Percentiles rank a stretch among this genome's conserved stretches.
Conservation (phyloP, 2,113 vertebrate species). For the Zapornia atra region DNA sequence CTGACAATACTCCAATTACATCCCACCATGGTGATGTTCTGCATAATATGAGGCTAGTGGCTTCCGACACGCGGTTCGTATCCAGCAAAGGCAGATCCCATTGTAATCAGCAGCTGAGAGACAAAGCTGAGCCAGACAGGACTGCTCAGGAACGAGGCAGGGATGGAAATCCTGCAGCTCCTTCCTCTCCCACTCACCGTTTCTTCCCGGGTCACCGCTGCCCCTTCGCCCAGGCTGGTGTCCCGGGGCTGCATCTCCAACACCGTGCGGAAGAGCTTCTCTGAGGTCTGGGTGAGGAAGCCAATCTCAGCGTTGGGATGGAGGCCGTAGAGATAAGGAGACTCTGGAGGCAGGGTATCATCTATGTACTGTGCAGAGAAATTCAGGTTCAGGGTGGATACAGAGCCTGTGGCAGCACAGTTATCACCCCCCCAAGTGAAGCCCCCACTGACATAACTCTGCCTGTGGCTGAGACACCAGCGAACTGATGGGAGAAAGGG, state of each 20-base stretch:
- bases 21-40: not conserved
- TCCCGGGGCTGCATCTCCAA: constrained; percentile 92
- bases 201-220: constrained; percentile 78
- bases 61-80: not conserved
- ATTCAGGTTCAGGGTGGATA: not conserved
- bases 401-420: accelerated
- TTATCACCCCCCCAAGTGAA: not conserved
- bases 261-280: constrained; percentile 87
- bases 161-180: not conserved
- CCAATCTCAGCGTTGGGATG: constrained; percentile 96
- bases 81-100: not conserved
- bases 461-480: not conserved
- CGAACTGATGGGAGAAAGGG: not conserved
- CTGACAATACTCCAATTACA: not conserved
- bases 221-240: constrained; percentile 70
- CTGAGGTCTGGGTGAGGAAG: constrained; percentile 90
- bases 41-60: not conserved
- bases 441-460: not conserved
- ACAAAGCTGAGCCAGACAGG: not conserved
- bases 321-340: constrained; percentile 91
- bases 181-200: constrained; percentile 74
- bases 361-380: constrained; percentile 87
- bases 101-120: not conserved
- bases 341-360: constrained; percentile 84
- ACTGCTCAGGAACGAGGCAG: not conserved